Evolutionary conservation across 2,113 vertebrate species (phyloP), one percentile per base, ranked within the genome.

Genomic region (Clarias macrocephalus): DNA sequence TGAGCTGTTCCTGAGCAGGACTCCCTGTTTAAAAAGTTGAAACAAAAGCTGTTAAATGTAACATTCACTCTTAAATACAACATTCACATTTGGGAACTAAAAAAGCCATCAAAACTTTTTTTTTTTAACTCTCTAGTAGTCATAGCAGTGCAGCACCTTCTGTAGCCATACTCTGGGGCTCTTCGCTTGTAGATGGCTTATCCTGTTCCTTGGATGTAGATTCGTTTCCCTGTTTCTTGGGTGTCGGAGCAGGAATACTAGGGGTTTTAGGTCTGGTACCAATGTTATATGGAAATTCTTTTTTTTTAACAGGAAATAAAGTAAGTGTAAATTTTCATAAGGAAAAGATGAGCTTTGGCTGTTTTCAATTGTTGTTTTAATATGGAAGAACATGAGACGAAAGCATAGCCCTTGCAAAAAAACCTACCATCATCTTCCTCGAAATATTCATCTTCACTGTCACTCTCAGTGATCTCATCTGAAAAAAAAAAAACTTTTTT

Each of bases 361-460:
- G 42, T 23, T 48, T 25, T 13, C 12, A 76, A 11, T 70, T 70
- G 30, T 19, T 48, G 6, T 75, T 42, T 75, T 72, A 11, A 42
- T 19, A 42, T 37, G 9, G 21, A 0, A 11, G 37, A 37, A 73
- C 19, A 70, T 70, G 68, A 21, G 16, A 30, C 25, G 28, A 30
- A 66, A 30, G 30, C 9, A 25, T 12, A 25, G 72, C 42, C 25
- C 11, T 25, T 76, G 11, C 13, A n/a, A 30, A 28, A 62, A 63
- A 48, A 30, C 59, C 21, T 65, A 48, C 84, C 37, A 56, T 33
- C 8, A 59, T 89, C 56, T 83, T 85, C 70, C 52, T 83, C 54
- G 21, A 83, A 79, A 85, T 85, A 60, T 63, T 85, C 84, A 11
- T 23, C 80, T 65, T 85, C 84, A 79, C 73, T 85, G 57, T 79